These are phyloP conservation scores for Nyctibius grandis DNA, from an alignment of 2,797 vertebrate species.

Conservation along the genomic window DNA sequence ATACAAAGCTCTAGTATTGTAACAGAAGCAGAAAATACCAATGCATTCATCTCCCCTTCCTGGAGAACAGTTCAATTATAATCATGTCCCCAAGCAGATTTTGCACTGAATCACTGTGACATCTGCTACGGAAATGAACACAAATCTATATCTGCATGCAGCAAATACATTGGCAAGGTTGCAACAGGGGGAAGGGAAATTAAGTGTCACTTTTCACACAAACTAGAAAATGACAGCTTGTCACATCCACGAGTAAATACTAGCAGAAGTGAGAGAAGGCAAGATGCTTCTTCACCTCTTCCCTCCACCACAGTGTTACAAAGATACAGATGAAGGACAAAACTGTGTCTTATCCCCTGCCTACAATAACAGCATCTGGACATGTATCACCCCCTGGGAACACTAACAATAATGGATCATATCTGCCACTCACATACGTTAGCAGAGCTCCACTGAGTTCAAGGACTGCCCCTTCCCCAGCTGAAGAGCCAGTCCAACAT, in stretches of 20 bases:
- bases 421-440: background rate
- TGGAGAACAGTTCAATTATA: background rate
- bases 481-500: background rate
- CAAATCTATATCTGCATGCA: conserved; percentile 1
- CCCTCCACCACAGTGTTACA: background rate
- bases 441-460: background rate
- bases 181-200: background rate
- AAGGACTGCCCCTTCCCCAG: background rate
- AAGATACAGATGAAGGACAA: background rate
- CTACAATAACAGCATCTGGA: background rate
- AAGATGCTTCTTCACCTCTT: background rate
- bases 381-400: background rate
- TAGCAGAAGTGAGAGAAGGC: background rate
- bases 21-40: background rate
- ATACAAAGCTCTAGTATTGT: background rate
- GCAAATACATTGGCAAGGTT: background rate
- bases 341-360: background rate
- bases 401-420: background rate
- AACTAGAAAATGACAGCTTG: conserved; percentile 25
- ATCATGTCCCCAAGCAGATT: conserved; percentile 9
- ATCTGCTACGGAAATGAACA: conserved; percentile 39
- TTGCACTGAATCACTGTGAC: conserved; percentile 9
- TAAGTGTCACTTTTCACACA: background rate
- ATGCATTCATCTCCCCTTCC: background rate
- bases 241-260: conserved; percentile 7